Base-by-base conservation (phyloP, 1,140 invertebrate genomes). In the Hestina assimilis region DNA sequence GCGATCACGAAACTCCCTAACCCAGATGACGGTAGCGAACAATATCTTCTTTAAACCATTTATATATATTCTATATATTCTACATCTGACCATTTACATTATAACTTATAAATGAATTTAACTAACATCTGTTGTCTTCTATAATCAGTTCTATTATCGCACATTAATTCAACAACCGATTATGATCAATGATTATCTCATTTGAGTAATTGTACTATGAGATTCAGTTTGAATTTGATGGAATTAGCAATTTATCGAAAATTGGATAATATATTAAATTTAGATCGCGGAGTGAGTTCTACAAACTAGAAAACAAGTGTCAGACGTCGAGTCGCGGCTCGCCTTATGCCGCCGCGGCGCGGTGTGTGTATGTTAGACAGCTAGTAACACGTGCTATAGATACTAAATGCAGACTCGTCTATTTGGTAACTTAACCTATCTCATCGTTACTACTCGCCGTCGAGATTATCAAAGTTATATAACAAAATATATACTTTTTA, bases 391-490 rank as follows among this genome's bases (percentile, higher is more conserved):
- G 54, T 66, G 64, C 74, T 80, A 79, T 63, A 59, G 69, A 53
- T 66, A 76, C 76, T 83, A 84, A 84, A 83, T 87, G 83, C 78
- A 81, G 60, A 79, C 72, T 66, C 59, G 42, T 72, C 62, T 80
- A 74, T 71, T 72, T 74, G 75, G 71, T 79, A 76, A 80, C 79
- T 80, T 79, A 84, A 74, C 71, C 76, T 80, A 79, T 60, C n/a
- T 33, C 11, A 7, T 5, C 38, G 9, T 38, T 51, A 69, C 21
- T 28, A 26, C 23, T 26, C 50, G 20, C 29, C 48, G 19, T 15
- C 17, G 72, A 74, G 69, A 79, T 74, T 72, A 71, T 75, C 35
- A 35, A 35, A 48, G 17, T 26, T 43, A n/a, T n/a, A 45, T 24
- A 45, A 54, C 21, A 59, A 58, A 72, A 56, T 72, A 70, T 65